These are phyloP conservation scores for Zaprionus capensis DNA, from an alignment of 1,140 invertebrate genomes.

Conservation along the genomic window DNA sequence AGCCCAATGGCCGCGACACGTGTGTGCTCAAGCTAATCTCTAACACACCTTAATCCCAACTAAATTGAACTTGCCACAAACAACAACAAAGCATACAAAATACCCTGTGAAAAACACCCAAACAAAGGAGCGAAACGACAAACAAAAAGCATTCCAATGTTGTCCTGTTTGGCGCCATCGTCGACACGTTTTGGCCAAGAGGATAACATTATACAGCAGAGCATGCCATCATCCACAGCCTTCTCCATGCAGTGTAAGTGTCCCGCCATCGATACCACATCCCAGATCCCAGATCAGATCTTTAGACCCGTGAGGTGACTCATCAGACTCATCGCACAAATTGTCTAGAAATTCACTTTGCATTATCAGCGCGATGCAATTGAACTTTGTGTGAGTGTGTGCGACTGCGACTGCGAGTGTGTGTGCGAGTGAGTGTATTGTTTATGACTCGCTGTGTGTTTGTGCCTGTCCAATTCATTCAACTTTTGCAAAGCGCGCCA, in stretches of 20 bases:
- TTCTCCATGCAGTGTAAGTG: constrained; percentile 84
- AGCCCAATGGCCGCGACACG: constrained; percentile 55
- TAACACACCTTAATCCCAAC: constrained; percentile 23
- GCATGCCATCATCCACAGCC: constrained; percentile 83
- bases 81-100: constrained; percentile 12
- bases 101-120: constrained; percentile 9
- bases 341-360: constrained; percentile 51
- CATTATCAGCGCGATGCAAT: constrained; percentile 74
- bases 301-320: constrained; percentile 24
- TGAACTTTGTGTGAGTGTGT: constrained; percentile 40
- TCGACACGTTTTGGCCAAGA: constrained; percentile 84
- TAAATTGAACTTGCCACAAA: background rate
- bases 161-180: constrained; percentile 84
- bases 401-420: constrained; percentile 16
- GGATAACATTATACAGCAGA: constrained; percentile 84
- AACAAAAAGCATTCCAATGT: constrained; percentile 84
- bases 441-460: constrained; percentile 14
- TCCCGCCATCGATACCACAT: constrained; percentile 4
- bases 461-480: constrained; percentile 46
- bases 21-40: constrained; percentile 58
- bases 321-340: constrained; percentile 20
- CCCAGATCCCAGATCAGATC: background rate
- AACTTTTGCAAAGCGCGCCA: constrained; percentile 67
- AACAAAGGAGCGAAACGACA: constrained; percentile 20
- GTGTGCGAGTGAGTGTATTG: constrained; percentile 12